phyloP scores from a whole-genome alignment of 2,888 invertebrate species.

The Rhagium mordax region DNA sequence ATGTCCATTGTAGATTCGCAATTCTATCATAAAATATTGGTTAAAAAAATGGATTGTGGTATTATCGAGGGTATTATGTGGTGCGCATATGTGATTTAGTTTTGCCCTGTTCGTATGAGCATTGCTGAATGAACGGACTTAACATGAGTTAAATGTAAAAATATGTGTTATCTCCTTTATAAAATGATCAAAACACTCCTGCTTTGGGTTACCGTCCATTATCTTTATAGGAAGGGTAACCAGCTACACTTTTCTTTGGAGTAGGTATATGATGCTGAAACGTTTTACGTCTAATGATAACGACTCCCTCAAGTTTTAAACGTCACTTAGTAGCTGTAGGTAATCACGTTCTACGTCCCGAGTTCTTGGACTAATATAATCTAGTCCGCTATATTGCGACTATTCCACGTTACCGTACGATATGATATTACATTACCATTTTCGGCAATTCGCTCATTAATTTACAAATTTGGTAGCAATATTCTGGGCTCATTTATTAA shows the following conservation, averaged over 20 bases:
- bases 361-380: conserved; percentile 12
- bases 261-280: not conserved
- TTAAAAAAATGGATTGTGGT: no score
- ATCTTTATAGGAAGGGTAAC: not conserved
- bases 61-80: no score
- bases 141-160: no score
- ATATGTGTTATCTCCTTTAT: no score
- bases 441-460: not conserved
- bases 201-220: not conserved
- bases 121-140: no score
- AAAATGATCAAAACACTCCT: no score
- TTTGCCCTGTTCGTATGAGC: no score
- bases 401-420: conserved; percentile 4
- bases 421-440: not conserved
- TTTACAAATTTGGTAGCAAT: no score
- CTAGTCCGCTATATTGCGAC: conserved; percentile 1
- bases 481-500: no score
- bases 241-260: not conserved
- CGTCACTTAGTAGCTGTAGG: not conserved
- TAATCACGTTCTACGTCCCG: not conserved
- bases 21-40: no score
- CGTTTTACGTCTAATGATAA: not conserved
- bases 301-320: not conserved
- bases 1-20: no score
- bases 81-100: no score